Evolutionary conservation across 2,888 invertebrate species (phyloP).

Genomic region (Stenchaetothrips biformis): DNA sequence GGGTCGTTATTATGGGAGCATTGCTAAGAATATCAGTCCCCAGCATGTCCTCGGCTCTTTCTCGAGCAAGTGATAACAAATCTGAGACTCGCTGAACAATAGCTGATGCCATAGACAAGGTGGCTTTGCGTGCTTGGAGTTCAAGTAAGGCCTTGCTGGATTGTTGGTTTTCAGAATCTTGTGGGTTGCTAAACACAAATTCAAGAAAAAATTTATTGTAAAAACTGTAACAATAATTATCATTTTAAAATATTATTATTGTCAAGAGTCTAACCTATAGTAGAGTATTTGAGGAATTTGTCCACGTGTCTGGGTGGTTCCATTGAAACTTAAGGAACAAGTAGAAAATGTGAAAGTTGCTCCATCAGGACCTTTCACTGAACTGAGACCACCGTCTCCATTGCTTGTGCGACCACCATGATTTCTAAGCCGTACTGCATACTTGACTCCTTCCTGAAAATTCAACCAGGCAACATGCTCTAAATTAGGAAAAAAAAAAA

Average conservation of each 20-base stretch:
- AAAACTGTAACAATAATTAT: not conserved
- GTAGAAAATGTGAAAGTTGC: slow-evolving; percentile 85
- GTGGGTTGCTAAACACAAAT: slow-evolving; percentile 49
- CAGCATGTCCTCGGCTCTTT: slow-evolving; percentile 58
- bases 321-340: slow-evolving; percentile 90
- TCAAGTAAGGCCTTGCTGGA: slow-evolving; percentile 56
- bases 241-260: not conserved
- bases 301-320: slow-evolving; percentile 90
- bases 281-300: slow-evolving; percentile 92
- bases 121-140: slow-evolving; percentile 62
- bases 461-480: not conserved
- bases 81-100: slow-evolving; percentile 73
- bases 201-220: slow-evolving; percentile 18
- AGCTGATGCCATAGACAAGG: slow-evolving; percentile 69
- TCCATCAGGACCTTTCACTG: slow-evolving; percentile 88
- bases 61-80: slow-evolving; percentile 69
- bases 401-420: slow-evolving; percentile 90
- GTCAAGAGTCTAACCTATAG: slow-evolving; percentile 57
- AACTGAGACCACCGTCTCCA: slow-evolving; percentile 85
- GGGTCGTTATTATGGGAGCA: slow-evolving; percentile 63
- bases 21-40: slow-evolving; percentile 54
- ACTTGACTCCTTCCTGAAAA: slow-evolving; percentile 73
- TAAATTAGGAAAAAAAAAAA: not conserved
- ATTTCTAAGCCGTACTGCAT: slow-evolving; percentile 81
- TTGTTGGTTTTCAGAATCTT: slow-evolving; percentile 55